phyloP scores from a whole-genome alignment of 2,888 invertebrate species.

The Caenorhabditis sp. region DNA sequence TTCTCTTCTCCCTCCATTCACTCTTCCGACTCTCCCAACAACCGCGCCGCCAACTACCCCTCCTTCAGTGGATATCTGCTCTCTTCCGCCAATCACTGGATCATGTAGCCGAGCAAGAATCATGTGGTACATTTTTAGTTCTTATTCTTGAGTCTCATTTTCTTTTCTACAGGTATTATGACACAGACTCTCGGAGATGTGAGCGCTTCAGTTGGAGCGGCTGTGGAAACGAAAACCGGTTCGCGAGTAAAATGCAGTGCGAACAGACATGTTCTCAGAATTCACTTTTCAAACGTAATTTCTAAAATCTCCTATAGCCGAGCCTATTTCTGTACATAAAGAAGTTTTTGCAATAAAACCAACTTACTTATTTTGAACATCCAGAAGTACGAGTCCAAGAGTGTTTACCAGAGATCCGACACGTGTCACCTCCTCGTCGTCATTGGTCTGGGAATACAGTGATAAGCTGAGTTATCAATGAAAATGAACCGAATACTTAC shows the following conservation, averaged over 20 bases:
- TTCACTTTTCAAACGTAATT: conserved; percentile 39
- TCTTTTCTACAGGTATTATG: conserved; percentile 72
- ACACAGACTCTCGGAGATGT: conserved; percentile 61
- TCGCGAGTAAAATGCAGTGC: conserved; percentile 62
- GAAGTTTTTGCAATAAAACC: conserved; percentile 6
- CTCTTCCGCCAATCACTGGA: conserved; percentile 67
- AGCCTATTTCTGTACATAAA: conserved; percentile 11
- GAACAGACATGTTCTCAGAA: conserved; percentile 60
- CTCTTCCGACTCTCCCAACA: conserved; percentile 52
- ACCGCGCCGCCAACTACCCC: conserved; percentile 56
- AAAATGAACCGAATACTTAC: conserved; percentile 50
- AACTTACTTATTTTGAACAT: conserved; percentile 65
- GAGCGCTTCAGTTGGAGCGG: conserved; percentile 69
- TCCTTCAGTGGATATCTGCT: conserved; percentile 50
- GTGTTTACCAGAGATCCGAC: conserved; percentile 62
- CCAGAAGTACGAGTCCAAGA: conserved; percentile 61
- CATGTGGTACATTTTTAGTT: conserved; percentile 71
- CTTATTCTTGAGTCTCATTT: too few species aligned
- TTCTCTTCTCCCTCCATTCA: conserved; percentile 47
- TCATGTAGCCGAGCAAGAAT: conserved; percentile 64
- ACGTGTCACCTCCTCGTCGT: conserved; percentile 61
- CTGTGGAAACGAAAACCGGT: conserved; percentile 68
- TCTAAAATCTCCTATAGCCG: neutral
- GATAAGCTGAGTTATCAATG: neutral
- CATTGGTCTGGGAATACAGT: conserved; percentile 54